Base-by-base conservation (phyloP, 2,797 vertebrate species). In the Selene dorsalis region DNA sequence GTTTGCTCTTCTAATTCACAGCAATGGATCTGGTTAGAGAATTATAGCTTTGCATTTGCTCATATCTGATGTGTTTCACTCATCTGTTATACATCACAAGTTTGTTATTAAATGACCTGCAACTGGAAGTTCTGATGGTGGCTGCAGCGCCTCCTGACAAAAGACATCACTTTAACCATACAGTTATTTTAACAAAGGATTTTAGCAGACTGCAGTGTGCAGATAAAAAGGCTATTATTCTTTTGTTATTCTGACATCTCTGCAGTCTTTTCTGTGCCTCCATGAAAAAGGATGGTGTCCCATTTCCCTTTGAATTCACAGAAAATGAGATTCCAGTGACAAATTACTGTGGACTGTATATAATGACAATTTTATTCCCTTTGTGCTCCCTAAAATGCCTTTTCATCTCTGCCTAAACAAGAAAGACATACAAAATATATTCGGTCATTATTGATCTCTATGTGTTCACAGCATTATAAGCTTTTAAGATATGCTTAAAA, bases 161-260 rank as follows among this genome's bases (percentile, higher is more conserved):
- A 88, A 73, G 79, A 84, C 81, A 72, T 84, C 43, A 55, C 12
- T 62, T 83, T 73, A 77, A 84, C 84, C 77, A 66, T 83, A 85
- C 79, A 86, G 69, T 75, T 72, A 66, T 82, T 80, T 84, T 84
- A 87, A 90, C 88, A 91, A 84, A 89, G 76, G 79, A 85, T 89
- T 87, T 80, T 77, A 86, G 77, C 80, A 64, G 74, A 74, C 85
- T 89, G 87, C 84, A 68, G 80, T 50, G 56, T 79, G 79, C 65
- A 77, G 87, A 91, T 91, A 87, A 91, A 93, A 91, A 84, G 77
- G 57, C 84, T 71, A 88, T 90, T 83, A 81, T 81, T 89, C 87
- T 91, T 93, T 93, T 91, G 87, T 93, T 87, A 84, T 88, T 88
- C 84, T 93, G 92, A 92, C 91, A 90, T 91, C 87, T 88, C 85